Evolutionary conservation across 2,888 invertebrate genomes (phyloP), one percentile per base, ranked within the genome.

Genomic region (Myathropa florea): DNA sequence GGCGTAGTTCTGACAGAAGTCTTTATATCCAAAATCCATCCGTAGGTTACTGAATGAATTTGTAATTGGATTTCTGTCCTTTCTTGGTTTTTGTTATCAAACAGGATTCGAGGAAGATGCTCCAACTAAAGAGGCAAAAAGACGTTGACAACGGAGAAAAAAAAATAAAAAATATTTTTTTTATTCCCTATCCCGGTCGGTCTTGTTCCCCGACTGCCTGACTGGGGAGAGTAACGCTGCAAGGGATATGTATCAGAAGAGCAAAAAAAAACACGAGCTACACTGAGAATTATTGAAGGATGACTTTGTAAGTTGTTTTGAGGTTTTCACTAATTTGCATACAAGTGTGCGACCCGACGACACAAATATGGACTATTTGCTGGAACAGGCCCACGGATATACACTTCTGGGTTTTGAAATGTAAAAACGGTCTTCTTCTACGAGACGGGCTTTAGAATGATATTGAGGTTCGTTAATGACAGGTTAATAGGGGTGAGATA

Each of bases 41-140:
- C 83, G 78, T 83, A 83, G 86, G 86, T 86, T 86, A 86, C 86
- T 86, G 86, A 86, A 86, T 86, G 86, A 86, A 86, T 86, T 86
- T 73, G 86, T 86, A 86, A 86, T 86, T 86, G 86, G 86, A 86
- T 86, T 86, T 86, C 83, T 79, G 75, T 78, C 70, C 83, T 65
- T 46, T 83, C 73, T 78, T 76, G 70, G 78, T 83, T 83, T 68
- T 64, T 86, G 71, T 84, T 81, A 82, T 82, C 85, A 86, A 86
- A 82, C 72, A 65, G 83, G 73, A 86, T 78, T 73, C 64, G 46
- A 78, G 68, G 78, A 78, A 83, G 86, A 86, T 83, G 73, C 73
- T 78, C 46, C 73, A 65, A 65, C 86, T 86, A 82, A 86, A 64
- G 85, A 80, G 24, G 81, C 67, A 26, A 21, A 55, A 77, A 57